Evolutionary conservation across 2,888 invertebrate genomes (phyloP).

Genomic region (Rhabditoides inermis): DNA sequence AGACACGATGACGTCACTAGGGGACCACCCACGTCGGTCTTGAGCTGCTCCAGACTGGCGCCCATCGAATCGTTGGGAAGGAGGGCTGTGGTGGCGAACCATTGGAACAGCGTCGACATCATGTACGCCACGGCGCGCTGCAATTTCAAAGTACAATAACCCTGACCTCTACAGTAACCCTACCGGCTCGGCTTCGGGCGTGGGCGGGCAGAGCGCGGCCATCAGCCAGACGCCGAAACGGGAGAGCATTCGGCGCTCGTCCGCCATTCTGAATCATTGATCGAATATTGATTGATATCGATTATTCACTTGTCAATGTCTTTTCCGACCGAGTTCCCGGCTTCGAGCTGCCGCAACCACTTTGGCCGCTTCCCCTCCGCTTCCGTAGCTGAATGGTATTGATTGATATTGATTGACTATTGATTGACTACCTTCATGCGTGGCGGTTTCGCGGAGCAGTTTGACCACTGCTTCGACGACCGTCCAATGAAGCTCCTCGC

Average conservation of each 20-base stretch:
- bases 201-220: constrained; percentile 70
- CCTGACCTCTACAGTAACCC: background rate
- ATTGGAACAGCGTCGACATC: constrained; percentile 90
- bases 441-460: constrained; percentile 74
- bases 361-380: constrained; percentile 49
- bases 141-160: constrained; percentile 1
- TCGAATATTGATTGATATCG: background rate
- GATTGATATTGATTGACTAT: background rate
- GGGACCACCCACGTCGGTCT: constrained; percentile 38
- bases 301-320: background rate
- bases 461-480: constrained; percentile 53
- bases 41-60: constrained; percentile 46
- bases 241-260: constrained; percentile 80
- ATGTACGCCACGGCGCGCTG: constrained; percentile 71
- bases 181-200: constrained; percentile 54
- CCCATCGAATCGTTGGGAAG: constrained; percentile 67
- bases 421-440: constrained; percentile 16
- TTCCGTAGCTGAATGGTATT: constrained; percentile 18
- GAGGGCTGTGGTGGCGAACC: constrained; percentile 97
- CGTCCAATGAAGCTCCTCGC: constrained; percentile 28
- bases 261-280: constrained; percentile 59
- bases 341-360: constrained; percentile 52
- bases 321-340: constrained; percentile 40
- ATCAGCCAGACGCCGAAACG: constrained; percentile 94
- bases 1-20: background rate